Evolutionary conservation across 2,113 vertebrate genomes (phyloP), one percentile per base, ranked within the genome.

Genomic region (Seriola dumerili): DNA sequence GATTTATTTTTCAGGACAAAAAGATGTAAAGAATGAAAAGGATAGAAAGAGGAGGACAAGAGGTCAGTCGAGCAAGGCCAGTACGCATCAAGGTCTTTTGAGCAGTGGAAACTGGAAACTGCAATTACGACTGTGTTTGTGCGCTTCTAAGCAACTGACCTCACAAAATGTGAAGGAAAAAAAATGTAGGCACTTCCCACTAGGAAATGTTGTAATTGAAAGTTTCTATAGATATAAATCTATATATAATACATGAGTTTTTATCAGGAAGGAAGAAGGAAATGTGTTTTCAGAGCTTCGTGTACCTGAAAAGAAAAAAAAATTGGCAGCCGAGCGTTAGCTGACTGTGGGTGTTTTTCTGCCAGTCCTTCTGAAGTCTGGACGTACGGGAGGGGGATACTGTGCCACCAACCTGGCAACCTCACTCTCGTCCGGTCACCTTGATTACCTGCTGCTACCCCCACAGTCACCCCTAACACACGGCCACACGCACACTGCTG

Each of bases 341-440:
- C 14, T 50, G 54, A 32, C 63, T 17, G 65, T 50, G 72, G 59
- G 25, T 23, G 32, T 74, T 61, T 85, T 78, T 2, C 44, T 85
- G 90, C 80, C 86, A 89, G 72, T 67, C 57, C 76, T 80, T 85
- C 79, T 81, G 74, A 89, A 86, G 84, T 82, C 76, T 62, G 80
- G 59, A 75, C 44, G 42, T 74, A 16, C 58, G 81, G 79, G 84
- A 77, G 72, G 78, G 48, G 78, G 86, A 50, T 14, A 48, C 44
- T 72, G 76, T 73, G 85, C 81, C 85, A 74, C 76, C 61, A 87
- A 91, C 66, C 85, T 91, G 89, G 89, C 92, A 90, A 85, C 85
- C 50, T 78, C 34, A 64, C 40, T 70, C 61, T 40, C n/a, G 72
- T 61, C 63, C 72, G 83, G 92, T 92, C 92, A 93, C 92, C 91